phyloP scores from a whole-genome alignment of 2,113 vertebrate species.

The Tyto alba region DNA sequence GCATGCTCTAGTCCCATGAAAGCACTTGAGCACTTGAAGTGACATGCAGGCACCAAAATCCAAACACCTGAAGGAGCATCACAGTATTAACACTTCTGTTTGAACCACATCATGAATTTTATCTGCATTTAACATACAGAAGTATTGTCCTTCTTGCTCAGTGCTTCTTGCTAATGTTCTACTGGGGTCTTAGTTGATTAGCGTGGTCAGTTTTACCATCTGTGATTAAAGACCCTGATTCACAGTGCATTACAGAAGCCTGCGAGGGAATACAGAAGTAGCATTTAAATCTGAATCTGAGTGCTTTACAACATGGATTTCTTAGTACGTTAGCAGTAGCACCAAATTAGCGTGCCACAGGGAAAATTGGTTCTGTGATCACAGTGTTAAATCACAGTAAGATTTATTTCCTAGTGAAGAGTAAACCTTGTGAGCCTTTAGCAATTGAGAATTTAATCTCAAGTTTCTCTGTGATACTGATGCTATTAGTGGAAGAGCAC shows the following conservation, averaged over 20 bases:
- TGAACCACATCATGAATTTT: not conserved
- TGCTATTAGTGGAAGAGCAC: not conserved
- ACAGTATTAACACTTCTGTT: not conserved
- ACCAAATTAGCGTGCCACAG: not conserved
- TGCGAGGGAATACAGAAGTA: not conserved
- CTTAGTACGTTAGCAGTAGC: not conserved
- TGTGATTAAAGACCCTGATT: not conserved
- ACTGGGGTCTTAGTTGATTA: not conserved
- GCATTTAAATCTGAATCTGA: not conserved
- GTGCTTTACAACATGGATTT: not conserved
- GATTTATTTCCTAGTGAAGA: not conserved
- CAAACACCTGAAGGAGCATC: not conserved
- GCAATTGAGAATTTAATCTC: not conserved
- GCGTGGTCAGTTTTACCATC: not conserved
- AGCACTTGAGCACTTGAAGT: not conserved
- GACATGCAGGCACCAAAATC: not conserved
- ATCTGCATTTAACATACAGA: not conserved
- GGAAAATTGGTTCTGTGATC: not conserved
- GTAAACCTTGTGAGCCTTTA: not conserved
- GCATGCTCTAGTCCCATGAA: rapidly evolving
- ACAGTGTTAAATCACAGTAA: not conserved
- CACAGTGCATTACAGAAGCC: not conserved
- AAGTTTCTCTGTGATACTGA: not conserved
- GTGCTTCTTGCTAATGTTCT: not conserved
- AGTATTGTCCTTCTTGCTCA: not conserved